Evolutionary conservation across 2,113 vertebrate species (phyloP), one percentile per base, ranked within the genome.

Genomic region (Trinectes maculatus): DNA sequence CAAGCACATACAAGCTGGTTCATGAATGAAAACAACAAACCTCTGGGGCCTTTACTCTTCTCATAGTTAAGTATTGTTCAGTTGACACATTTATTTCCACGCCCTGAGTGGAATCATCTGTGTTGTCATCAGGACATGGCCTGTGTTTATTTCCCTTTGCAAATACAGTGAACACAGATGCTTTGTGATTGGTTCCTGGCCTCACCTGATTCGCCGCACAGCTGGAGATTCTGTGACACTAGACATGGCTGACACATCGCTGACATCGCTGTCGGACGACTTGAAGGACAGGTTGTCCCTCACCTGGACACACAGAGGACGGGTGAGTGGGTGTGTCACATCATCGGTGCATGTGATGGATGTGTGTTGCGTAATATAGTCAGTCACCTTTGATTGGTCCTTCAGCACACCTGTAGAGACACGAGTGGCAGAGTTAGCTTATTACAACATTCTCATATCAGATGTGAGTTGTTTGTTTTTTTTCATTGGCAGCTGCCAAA

Each of bases 181-280:
- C 42, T 48, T 5, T 46, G 9, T 34, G 26, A 64, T 58, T 37
- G n/a, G 57, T 8, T 36, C 12, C 9, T 54, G 25, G 15, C 19
- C 86, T 92, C 89, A 98, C 97, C 96, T 96, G 77, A 95, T 94
- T 79, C 89, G 96, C 79, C 89, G 93, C 84, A 82, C 93, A 24
- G 93, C 91, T 75, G 93, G 1, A 88, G 92, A 3, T 90, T 91
- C 82, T 36, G 95, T 96, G 3, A 94, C 91, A 0, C 92, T 95
- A 10, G 96, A 96, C 76, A 96, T 91, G 49, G 95, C 95, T 0
- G 95, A 96, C 70, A 95, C 90, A 3, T 98, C 96, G 44, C 95
- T 98, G 78, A 98, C 93, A 36, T 98, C 95, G 6, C 96, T 96
- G 92, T 97, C 95, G 11, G 96, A 97, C 1, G 96, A 97, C 79